These are phyloP conservation scores for Dicentrarchus labrax DNA, from an alignment of 2,113 vertebrate genomes.

Conservation along the genomic window DNA sequence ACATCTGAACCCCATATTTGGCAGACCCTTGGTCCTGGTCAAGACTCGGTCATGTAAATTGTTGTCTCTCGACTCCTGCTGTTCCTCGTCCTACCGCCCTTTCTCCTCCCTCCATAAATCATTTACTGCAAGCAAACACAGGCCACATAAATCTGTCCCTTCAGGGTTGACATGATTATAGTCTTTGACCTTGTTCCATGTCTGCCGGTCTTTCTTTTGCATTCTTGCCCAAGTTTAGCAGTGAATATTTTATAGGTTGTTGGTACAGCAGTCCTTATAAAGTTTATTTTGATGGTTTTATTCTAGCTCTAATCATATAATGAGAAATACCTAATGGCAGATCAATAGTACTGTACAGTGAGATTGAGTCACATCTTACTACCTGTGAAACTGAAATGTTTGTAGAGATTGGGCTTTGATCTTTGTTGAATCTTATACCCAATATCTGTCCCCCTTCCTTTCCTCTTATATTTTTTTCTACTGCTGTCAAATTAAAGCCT, in stretches of 20 bases:
- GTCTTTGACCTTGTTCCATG: conserved; percentile 1
- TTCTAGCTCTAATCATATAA: not conserved
- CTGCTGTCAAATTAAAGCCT: no score
- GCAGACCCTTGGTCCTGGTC: not conserved
- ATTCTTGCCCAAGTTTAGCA: not conserved
- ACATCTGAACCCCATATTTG: not conserved
- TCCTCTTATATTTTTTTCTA: no score
- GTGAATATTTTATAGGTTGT: not conserved
- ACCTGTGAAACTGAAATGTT: not conserved
- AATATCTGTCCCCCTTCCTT: no score
- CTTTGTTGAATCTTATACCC: no score
- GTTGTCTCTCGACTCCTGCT: not conserved
- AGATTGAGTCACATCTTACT: not conserved
- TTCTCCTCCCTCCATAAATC: conserved; percentile 70
- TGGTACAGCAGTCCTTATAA: not conserved
- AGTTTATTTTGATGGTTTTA: not conserved
- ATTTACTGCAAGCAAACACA: conserved; percentile 68
- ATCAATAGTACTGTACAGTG: not conserved
- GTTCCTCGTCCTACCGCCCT: not conserved
- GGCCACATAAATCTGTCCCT: conserved; percentile 26
- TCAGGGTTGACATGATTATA: not conserved
- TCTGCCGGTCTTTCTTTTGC: not conserved
- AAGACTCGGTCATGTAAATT: not conserved
- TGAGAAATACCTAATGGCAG: not conserved
- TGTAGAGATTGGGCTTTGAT: no score